Evolutionary conservation across 2,888 invertebrate species (phyloP), one percentile per base, ranked within the genome.

Genomic region (Chirona hameri): DNA sequence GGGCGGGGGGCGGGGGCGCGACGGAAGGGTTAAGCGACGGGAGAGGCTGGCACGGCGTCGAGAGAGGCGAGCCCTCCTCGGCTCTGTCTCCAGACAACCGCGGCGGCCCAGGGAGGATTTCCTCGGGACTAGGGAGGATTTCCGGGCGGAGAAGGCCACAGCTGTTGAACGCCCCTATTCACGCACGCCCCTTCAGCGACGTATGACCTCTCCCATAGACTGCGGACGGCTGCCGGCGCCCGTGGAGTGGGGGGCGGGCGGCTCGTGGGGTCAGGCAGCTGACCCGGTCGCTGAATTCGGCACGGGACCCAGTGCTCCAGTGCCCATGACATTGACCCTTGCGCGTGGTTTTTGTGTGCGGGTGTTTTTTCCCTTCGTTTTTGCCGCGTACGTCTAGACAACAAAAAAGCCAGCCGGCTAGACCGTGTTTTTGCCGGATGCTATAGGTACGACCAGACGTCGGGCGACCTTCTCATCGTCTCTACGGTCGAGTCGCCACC

Each of bases 281-380:
- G 81, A 82, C 52, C 83, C 83, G 83, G 82, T 82, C 69, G 79
- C 60, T 55, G 65, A 72, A 79, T 82, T 83, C 83, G 83, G 85
- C 84, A 82, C 84, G 84, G 82, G 86, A 86, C 86, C 87, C 87
- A 87, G 87, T 87, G 87, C 86, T 86, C 84, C 86, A 84, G 24
- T 21, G 76, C 15, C 76, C 76, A 4, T 76, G 76, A 76, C 76
- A 76, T 76, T 76, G 76, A 46, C 76, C 76, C 76, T 46, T 21
- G 76, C 24, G 14, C 46, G 39, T 9, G 10, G 7, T 76, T 39
- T 76, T 39, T 76, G 39, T 46, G 76, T 14, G 76, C 24, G 76
- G n/a, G 10, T 27, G 10, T 76, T 39, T 76, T 76, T 76, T 46
- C 31, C 76, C 10, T 12, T 12, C 27, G 27, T 14, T 14, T 76